These are phyloP conservation scores for Falco berigora DNA, from an alignment of 2,797 vertebrate species.

Conservation along the genomic window DNA sequence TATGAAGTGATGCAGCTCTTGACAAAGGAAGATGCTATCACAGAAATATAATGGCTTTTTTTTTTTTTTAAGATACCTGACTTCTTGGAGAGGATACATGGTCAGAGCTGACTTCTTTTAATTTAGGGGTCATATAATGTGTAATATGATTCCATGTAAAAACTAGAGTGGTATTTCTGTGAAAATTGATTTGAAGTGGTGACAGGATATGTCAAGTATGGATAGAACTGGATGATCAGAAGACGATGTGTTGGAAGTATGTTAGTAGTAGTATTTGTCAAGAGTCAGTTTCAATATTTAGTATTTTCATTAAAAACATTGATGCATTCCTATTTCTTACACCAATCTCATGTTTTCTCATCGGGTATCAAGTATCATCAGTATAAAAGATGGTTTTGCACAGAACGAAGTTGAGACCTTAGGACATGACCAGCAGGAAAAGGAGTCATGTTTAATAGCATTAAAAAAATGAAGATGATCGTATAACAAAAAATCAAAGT, in stretches of 20 bases:
- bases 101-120: not conserved
- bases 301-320: not conserved
- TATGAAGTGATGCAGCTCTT: not conserved
- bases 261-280: not conserved
- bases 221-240: not conserved
- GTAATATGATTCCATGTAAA: not conserved
- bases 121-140: not conserved
- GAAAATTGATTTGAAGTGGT: not conserved
- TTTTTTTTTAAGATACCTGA: not conserved
- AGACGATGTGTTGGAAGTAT: not conserved
- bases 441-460: not conserved
- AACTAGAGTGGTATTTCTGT: not conserved
- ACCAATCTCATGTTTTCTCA: not conserved
- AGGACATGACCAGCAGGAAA: not conserved
- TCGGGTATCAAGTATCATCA: not conserved
- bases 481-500: not conserved
- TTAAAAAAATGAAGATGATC: not conserved
- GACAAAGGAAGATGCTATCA: not conserved
- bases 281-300: not conserved
- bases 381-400: not conserved
- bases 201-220: not conserved
- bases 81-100: not conserved
- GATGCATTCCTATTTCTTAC: not conserved
- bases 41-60: not conserved
- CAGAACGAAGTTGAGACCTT: not conserved